phyloP scores from a whole-genome alignment of 2,113 vertebrate species.

The Brachionichthys hirsutus region DNA sequence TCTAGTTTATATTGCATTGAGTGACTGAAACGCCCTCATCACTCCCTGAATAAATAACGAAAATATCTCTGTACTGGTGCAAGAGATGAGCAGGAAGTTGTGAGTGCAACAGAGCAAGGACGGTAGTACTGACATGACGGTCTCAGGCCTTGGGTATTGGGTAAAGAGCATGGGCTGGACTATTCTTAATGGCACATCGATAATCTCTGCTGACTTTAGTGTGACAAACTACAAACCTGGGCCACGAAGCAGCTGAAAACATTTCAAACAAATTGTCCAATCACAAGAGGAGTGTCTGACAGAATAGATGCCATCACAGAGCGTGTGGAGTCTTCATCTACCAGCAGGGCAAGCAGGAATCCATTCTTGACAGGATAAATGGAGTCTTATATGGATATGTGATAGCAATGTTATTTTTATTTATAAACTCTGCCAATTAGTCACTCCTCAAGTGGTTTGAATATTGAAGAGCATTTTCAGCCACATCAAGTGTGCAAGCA shows the following conservation, averaged over 20 bases:
- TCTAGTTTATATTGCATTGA: constrained; percentile 89
- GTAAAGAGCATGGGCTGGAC: constrained; percentile 62
- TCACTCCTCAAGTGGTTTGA: constrained; percentile 15
- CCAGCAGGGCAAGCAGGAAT: constrained; percentile 11
- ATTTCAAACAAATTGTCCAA: constrained; percentile 30
- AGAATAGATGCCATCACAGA: background rate
- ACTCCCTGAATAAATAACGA: constrained; percentile 89
- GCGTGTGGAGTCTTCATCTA: constrained; percentile 14
- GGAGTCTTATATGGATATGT: constrained; percentile 1
- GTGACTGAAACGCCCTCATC: constrained; percentile 91
- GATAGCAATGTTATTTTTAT: background rate
- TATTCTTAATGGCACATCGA: constrained; percentile 51
- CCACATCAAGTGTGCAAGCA: constrained; percentile 25
- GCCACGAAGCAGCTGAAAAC: constrained; percentile 67
- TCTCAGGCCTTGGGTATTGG: constrained; percentile 80
- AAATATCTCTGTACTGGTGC: constrained; percentile 67
- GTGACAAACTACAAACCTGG: constrained; percentile 50
- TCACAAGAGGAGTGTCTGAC: constrained; percentile 26
- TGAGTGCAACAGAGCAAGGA: constrained; percentile 84
- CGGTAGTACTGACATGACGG: constrained; percentile 61
- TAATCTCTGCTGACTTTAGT: constrained; percentile 32
- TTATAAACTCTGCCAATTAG: constrained; percentile 7
- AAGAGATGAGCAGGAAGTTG: constrained; percentile 89
- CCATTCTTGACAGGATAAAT: constrained; percentile 10
- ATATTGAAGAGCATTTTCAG: constrained; percentile 45